These are phyloP conservation scores for Pteronotus mesoamericanus DNA, from an alignment of 2,797 vertebrate genomes.

Conservation along the genomic window DNA sequence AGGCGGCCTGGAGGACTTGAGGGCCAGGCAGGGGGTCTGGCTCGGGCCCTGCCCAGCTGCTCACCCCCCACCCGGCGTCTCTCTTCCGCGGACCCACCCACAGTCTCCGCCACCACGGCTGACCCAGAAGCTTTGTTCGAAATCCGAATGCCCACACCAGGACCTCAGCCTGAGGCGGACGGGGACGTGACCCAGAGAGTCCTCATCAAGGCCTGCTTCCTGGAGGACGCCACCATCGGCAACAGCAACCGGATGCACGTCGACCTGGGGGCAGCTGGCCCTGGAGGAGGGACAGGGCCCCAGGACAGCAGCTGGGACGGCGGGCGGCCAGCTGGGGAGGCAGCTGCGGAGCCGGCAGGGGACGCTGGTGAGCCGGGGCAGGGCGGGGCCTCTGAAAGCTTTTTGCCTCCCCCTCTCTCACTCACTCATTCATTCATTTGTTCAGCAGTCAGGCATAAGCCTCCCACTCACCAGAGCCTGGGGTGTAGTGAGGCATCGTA, in stretches of 20 bases:
- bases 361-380: neutral
- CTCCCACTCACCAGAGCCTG: neutral
- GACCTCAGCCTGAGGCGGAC: neutral
- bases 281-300: fast-evolving
- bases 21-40: neutral
- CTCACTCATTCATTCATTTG: fast-evolving
- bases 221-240: neutral
- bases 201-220: neutral
- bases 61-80: fast-evolving
- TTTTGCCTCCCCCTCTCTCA: fast-evolving
- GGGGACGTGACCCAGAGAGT: neutral
- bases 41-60: neutral
- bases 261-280: fast-evolving
- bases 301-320: fast-evolving
- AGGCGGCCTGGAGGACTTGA: neutral
- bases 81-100: neutral
- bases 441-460: fast-evolving
- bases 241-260: neutral
- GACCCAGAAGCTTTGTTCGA: neutral
- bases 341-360: neutral
- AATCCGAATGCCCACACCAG: neutral
- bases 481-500: fast-evolving
- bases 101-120: neutral
- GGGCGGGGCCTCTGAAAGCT: neutral
- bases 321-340: fast-evolving